Evolutionary conservation across 2,888 invertebrate genomes (phyloP).

Genomic region (Calliphora vomitoria): DNA sequence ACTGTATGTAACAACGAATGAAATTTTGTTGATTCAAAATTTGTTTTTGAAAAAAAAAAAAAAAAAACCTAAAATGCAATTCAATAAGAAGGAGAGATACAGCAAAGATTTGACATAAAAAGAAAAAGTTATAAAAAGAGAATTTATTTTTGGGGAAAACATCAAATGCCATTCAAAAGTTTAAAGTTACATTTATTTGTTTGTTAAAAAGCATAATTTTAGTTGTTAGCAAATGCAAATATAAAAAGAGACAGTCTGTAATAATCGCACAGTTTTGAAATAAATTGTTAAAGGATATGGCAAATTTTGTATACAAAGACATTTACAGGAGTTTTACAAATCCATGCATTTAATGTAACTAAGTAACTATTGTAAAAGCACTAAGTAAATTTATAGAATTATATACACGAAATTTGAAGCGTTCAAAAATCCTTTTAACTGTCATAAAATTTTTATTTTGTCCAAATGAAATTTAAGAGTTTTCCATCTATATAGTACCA

Average conservation of each 20-base stretch:
- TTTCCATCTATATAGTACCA: no score
- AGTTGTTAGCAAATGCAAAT: background rate
- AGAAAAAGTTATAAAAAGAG: slow-evolving; percentile 25
- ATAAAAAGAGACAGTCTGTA: background rate
- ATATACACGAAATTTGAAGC: no score
- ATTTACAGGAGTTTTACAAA: background rate
- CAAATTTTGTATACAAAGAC: background rate
- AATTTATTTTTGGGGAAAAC: slow-evolving; percentile 34
- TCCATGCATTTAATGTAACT: no score
- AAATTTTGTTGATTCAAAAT: slow-evolving; percentile 55
- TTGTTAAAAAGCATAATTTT: slow-evolving; percentile 26
- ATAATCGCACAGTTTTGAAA: background rate
- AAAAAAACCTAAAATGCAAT: slow-evolving; percentile 38
- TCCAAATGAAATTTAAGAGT: no score
- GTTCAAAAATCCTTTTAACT: no score
- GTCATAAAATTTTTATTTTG: no score
- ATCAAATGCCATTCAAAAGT: slow-evolving; percentile 51
- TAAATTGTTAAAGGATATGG: background rate
- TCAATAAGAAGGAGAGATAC: background rate
- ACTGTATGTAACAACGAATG: slow-evolving; percentile 27
- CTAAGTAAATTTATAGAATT: no score
- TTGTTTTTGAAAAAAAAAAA: slow-evolving; percentile 13
- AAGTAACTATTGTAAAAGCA: no score
- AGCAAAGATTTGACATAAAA: background rate
- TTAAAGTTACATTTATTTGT: slow-evolving; percentile 51